phyloP scores from a whole-genome alignment of 1,140 invertebrate species.

The Chionoecetes opilio region DNA sequence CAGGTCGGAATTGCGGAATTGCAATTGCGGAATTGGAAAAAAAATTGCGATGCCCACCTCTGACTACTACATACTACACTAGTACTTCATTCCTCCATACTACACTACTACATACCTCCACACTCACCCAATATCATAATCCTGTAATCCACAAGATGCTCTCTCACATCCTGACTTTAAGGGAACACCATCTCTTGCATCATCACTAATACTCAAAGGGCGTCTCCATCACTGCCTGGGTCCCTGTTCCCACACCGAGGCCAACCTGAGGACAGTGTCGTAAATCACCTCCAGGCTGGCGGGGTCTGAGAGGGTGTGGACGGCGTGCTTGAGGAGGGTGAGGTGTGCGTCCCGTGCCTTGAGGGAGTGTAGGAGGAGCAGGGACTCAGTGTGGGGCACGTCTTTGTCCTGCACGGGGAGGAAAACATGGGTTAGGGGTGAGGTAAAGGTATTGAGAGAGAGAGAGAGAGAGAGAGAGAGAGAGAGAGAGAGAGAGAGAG shows the following conservation, averaged over 20 bases:
- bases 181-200: no score
- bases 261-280: constrained; percentile 41
- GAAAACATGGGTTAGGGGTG: not conserved
- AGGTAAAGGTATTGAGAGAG: no score
- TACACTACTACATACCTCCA: no score
- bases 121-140: no score
- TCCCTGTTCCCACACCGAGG: not conserved
- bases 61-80: no score
- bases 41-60: no score
- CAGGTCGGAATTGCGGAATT: no score
- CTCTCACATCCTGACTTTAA: no score
- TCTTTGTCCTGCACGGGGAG: constrained; percentile 41
- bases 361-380: not conserved
- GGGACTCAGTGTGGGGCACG: constrained; percentile 1
- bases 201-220: no score
- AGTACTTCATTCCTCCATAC: no score
- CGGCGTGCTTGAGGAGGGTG: constrained; percentile 41
- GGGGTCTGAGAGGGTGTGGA: not conserved
- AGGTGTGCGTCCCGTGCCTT: not conserved
- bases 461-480: not conserved
- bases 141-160: no score
- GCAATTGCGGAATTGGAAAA: no score
- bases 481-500: not conserved
- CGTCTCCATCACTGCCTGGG: not conserved
- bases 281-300: constrained; percentile 23